Conservation (phyloP, 1,140 invertebrate genomes). For the Cotesia chilonis region DNA sequence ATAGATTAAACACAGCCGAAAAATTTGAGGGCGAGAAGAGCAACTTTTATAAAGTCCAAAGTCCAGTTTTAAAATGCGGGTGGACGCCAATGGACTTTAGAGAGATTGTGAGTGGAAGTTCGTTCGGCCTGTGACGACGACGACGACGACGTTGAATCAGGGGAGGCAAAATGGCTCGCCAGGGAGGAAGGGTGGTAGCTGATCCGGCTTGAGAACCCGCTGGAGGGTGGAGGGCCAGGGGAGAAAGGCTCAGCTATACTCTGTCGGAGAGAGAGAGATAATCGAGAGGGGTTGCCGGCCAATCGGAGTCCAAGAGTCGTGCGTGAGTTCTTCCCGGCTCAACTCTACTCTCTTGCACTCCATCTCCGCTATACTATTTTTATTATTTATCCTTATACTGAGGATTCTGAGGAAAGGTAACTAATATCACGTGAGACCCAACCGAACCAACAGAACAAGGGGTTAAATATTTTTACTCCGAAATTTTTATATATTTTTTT, state of each 20-base stretch:
- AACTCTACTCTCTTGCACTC: constrained; percentile 8
- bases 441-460: no score
- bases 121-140: constrained; percentile 10
- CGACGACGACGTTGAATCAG: constrained; percentile 17
- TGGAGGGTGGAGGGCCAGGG: neutral
- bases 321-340: constrained; percentile 11
- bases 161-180: constrained; percentile 34
- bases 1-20: no score
- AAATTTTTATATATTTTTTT: no score
- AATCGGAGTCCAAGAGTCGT: constrained; percentile 20
- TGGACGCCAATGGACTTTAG: constrained; percentile 8
- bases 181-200: constrained; percentile 30
- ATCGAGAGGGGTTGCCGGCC: constrained; percentile 25
- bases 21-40: neutral
- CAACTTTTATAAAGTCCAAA: neutral
- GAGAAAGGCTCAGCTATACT: neutral
- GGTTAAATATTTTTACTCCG: no score
- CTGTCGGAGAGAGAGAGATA: neutral
- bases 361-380: neutral
- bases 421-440: no score
- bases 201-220: constrained; percentile 5
- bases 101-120: neutral
- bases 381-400: neutral
- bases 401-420: no score
- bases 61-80: constrained; percentile 1